phyloP scores from a whole-genome alignment of 2,888 invertebrate species.

The Vandiemenella viatica region DNA sequence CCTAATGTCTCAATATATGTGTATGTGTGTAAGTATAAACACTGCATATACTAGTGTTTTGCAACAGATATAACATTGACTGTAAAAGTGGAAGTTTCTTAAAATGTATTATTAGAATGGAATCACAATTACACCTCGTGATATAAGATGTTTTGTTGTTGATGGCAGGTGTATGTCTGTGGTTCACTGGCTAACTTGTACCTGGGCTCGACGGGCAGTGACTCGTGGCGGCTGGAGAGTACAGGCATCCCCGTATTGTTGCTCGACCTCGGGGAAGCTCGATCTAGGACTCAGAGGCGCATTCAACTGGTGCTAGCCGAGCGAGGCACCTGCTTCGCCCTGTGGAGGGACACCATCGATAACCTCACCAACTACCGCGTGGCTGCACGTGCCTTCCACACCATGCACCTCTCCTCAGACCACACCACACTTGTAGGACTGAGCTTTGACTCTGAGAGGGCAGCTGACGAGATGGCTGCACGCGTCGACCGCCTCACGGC shows the following conservation, averaged over 20 bases:
- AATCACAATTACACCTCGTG: too few relatives aligned
- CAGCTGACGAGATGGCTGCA: constrained; percentile 53
- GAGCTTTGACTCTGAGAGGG: constrained; percentile 59
- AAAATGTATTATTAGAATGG: too few relatives aligned
- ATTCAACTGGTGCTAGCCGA: constrained; percentile 60
- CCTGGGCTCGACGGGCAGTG: constrained; percentile 37
- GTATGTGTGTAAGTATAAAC: too few relatives aligned
- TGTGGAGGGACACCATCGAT: constrained; percentile 70
- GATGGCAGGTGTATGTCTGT: constrained; percentile 50
- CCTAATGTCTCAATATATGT: too few relatives aligned
- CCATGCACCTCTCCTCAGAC: constrained; percentile 62
- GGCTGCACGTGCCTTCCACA: constrained; percentile 60
- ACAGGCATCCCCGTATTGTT: constrained; percentile 67
- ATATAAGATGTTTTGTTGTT: constrained; percentile 4
- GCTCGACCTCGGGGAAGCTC: constrained; percentile 59
- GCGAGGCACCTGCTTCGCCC: constrained; percentile 62
- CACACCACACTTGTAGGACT: constrained; percentile 62
- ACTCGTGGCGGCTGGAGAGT: constrained; percentile 52
- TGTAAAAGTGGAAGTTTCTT: background rate
- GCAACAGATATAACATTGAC: background rate
- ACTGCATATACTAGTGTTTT: too few relatives aligned
- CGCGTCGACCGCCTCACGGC: constrained; percentile 54
- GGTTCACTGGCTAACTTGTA: constrained; percentile 60
- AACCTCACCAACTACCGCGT: constrained; percentile 55
- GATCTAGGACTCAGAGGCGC: constrained; percentile 47